A percentile compares a stretch with the other conserved stretches of the same genome.
Evolutionary conservation across 2,113 vertebrate genomes (phyloP).

Genomic region (Cavia porcellus): DNA sequence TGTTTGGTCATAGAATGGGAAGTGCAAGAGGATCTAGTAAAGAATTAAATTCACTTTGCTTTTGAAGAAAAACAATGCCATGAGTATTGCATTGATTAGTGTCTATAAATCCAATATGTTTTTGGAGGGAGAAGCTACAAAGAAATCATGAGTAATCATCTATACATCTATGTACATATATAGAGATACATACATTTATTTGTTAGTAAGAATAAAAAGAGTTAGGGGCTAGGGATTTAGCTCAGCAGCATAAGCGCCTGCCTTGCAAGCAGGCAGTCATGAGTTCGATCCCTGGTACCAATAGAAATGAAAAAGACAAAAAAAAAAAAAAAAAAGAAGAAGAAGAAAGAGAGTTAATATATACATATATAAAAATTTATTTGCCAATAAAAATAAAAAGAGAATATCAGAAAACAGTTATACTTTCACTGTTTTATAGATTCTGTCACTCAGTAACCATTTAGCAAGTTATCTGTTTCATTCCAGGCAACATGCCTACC

Average conservation of each 20-base stretch:
- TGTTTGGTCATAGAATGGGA: neutral
- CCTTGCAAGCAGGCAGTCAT: too few relatives aligned
- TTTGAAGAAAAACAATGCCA: neutral
- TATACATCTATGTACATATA: neutral
- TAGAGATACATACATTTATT: neutral
- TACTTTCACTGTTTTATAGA: neutral
- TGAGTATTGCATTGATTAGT: neutral
- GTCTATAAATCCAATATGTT: neutral
- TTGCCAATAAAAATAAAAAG: too few relatives aligned
- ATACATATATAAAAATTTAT: too few relatives aligned
- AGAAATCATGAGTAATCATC: neutral
- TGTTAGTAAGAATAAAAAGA: neutral
- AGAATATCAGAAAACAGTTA: neutral
- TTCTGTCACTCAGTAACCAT: neutral
- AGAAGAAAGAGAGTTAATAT: too few relatives aligned
- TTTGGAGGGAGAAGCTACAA: neutral
- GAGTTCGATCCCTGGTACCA: too few relatives aligned
- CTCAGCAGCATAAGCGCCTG: too few relatives aligned
- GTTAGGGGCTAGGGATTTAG: too few relatives aligned
- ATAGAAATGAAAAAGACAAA: too few relatives aligned
- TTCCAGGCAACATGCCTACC: neutral
- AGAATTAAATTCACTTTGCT: neutral
- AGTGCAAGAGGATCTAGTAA: neutral
- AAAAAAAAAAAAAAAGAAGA: too few relatives aligned
- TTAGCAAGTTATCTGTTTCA: neutral